Percentiles rank a stretch among this genome's conserved stretches.
These are phyloP conservation scores for Thereva nobilitata DNA, from an alignment of 2,888 invertebrate genomes.

Conservation along the genomic window DNA sequence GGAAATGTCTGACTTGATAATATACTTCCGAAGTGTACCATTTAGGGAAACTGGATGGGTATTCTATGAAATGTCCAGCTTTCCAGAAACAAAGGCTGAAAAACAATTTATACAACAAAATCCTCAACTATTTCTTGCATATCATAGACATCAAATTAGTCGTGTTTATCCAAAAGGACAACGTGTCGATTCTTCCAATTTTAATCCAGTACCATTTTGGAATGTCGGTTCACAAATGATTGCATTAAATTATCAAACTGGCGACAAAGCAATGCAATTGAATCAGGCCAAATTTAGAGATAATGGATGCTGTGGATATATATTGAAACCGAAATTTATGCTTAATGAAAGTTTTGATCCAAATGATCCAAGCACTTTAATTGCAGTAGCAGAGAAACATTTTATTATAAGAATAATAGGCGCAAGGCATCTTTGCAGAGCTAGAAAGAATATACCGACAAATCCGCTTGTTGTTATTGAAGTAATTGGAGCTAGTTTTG, in stretches of 20 bases:
- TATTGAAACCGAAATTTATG: constrained; percentile 91
- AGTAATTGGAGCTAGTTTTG: constrained; percentile 84
- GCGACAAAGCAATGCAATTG: constrained; percentile 93
- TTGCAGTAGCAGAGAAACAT: constrained; percentile 65
- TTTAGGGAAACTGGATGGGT: constrained; percentile 71
- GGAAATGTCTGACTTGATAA: constrained; percentile 95
- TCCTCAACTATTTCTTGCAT: constrained; percentile 71
- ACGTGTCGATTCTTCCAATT: constrained; percentile 95
- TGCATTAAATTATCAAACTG: constrained; percentile 95
- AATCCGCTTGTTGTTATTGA: constrained; percentile 90
- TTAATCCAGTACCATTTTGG: constrained; percentile 94
- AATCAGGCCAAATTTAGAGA: constrained; percentile 91
- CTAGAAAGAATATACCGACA: constrained; percentile 81
- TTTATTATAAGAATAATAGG: constrained; percentile 80
- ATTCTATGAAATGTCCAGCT: constrained; percentile 97
- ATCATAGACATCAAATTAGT: constrained; percentile 84
- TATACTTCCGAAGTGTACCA: constrained; percentile 85
- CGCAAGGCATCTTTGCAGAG: constrained; percentile 85
- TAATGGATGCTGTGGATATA: constrained; percentile 91
- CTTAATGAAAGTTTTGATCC: constrained; percentile 79
- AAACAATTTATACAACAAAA: constrained; percentile 84
- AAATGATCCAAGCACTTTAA: constrained; percentile 67
- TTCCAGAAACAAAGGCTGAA: constrained; percentile 95
- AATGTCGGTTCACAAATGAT: constrained; percentile 96
- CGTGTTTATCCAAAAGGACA: constrained; percentile 95